phyloP scores from a whole-genome alignment of 2,113 vertebrate genomes.

The Rhinichthys klamathensis region DNA sequence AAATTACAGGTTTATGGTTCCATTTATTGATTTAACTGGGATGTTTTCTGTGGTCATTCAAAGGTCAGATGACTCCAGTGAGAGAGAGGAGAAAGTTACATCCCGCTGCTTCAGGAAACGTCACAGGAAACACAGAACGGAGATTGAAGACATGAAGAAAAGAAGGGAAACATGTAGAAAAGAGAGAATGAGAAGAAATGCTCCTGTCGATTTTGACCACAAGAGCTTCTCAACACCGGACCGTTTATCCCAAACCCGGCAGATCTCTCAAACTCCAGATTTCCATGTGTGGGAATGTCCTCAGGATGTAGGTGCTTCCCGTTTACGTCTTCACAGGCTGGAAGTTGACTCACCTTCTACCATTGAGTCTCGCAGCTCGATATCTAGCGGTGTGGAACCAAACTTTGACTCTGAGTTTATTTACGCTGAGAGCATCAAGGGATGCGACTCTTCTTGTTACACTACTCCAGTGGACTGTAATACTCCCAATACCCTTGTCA shows the following conservation, averaged over 20 bases:
- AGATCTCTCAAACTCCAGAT: neutral
- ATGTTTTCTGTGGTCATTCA: neutral
- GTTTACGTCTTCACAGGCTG: constrained; percentile 6
- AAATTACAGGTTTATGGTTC: constrained; percentile 47
- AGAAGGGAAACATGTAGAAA: constrained; percentile 64
- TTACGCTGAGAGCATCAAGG: constrained; percentile 54
- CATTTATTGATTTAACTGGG: neutral
- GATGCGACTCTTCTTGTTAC: constrained; percentile 14
- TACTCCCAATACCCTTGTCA: neutral
- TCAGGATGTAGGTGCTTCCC: neutral
- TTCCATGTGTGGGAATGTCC: neutral
- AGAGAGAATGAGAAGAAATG: constrained; percentile 35
- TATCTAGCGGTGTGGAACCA: neutral
- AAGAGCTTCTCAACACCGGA: constrained; percentile 65
- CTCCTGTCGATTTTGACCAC: constrained; percentile 74
- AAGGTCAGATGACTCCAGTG: constrained; percentile 1
- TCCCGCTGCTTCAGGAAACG: neutral
- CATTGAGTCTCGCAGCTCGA: constrained; percentile 40
- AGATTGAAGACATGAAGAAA: constrained; percentile 71
- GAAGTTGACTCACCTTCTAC: constrained; percentile 28
- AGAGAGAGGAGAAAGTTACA: neutral
- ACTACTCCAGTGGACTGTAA: neutral
- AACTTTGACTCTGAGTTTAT: constrained; percentile 32
- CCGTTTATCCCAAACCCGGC: neutral
- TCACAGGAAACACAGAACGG: constrained; percentile 54